Evolutionary conservation across 2,888 invertebrate genomes (phyloP), one percentile per base, ranked within the genome.

Genomic region (Acleris sparsana): DNA sequence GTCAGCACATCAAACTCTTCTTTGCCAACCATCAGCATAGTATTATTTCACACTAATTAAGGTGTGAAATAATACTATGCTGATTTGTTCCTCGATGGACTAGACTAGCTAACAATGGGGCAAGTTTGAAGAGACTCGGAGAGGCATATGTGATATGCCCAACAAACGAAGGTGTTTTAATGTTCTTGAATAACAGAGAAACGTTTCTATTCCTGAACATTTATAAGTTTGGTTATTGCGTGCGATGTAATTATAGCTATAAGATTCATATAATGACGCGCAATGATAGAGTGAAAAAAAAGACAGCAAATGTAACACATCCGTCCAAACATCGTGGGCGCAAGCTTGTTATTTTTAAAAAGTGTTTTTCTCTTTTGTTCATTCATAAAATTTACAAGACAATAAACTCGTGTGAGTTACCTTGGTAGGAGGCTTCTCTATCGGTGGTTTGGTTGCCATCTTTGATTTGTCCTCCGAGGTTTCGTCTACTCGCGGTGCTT

Each of bases 401-500:
- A 5, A 22, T 33, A 33, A 4, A 0, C 17, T 25, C 46, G 11
- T 18, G 17, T n/a, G 39, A 25, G 20, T 49, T 82, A 90, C 92
- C 88, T 92, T 92, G 5, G 91, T 86, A 49, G 91, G 83, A 52
- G 81, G 69, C 68, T 91, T 91, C 70, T 91, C 91, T 46, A 87
- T 82, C 0, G 88, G 92, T 67, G 93, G 92, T 77, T 92, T 93
- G 0, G 92, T 89, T 16, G 92, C 88, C 92, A 92, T 92, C 73
- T 86, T 87, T 29, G 81, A 61, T 71, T 82, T 82, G 17, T 87
- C 87, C 73, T 90, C 88, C 58, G 70, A 63, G 71, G 85, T 87
- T 53, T 79, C 82, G 71, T 78, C 74, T 68, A 67, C 68, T 72
- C 78, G 77, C 5, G 74, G 46, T 69, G 80, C 70, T 69, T 75